Conservation (phyloP, 1,140 invertebrate genomes). For the Conopomorpha cramerella region DNA sequence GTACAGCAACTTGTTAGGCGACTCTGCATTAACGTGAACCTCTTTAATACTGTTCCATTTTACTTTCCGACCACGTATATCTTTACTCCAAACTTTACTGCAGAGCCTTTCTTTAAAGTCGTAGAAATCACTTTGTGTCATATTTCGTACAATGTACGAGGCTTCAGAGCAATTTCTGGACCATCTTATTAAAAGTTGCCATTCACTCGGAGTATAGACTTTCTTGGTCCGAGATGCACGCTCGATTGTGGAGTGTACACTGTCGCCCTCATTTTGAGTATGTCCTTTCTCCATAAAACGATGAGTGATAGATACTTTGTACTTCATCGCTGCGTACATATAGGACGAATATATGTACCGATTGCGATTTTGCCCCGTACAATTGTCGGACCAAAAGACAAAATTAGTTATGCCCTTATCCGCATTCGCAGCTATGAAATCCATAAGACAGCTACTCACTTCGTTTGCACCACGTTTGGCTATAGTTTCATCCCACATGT, state of each 20-base stretch:
- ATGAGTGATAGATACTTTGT: constrained; percentile 17
- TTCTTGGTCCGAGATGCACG: constrained; percentile 12
- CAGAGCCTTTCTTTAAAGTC: constrained; percentile 14
- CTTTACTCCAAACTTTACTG: constrained; percentile 10
- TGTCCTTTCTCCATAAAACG: constrained; percentile 29
- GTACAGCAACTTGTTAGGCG: not conserved
- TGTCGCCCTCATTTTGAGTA: constrained; percentile 32
- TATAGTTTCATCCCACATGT: constrained; percentile 18
- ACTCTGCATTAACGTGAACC: constrained; percentile 4
- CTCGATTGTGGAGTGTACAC: constrained; percentile 27
- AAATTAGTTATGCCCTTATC: not conserved
- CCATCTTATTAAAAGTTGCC: constrained; percentile 17
- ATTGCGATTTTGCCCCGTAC: constrained; percentile 31
- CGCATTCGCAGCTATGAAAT: constrained; percentile 8
- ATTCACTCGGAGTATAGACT: constrained; percentile 21
- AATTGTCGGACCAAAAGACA: constrained; percentile 27
- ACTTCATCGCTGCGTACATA: constrained; percentile 11
- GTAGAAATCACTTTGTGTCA: constrained; percentile 11
- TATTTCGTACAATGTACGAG: constrained; percentile 15
- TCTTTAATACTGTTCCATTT: constrained; percentile 6
- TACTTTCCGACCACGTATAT: constrained; percentile 8
- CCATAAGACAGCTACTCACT: constrained; percentile 16
- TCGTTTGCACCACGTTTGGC: constrained; percentile 17
- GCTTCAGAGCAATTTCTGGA: constrained; percentile 13
- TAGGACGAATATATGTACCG: constrained; percentile 22